Conservation (phyloP, 2,797 vertebrate genomes). For the Pangasius larnaudii region DNA sequence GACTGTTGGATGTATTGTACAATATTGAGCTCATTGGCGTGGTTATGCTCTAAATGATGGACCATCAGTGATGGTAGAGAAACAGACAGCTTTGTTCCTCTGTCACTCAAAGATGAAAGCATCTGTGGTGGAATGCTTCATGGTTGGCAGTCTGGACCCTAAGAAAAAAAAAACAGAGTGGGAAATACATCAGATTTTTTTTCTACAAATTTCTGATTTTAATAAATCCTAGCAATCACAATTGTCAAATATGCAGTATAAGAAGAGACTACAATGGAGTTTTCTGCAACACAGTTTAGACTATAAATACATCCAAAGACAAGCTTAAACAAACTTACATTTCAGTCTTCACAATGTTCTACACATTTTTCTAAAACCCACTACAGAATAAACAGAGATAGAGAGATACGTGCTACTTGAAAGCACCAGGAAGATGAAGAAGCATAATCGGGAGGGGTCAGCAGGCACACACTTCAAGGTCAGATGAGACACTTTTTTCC, state of each 20-base stretch:
- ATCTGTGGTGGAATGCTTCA: slow-evolving; percentile 61
- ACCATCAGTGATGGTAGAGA: not conserved
- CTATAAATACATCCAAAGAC: not conserved
- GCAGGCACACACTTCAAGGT: slow-evolving; percentile 53
- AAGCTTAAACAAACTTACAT: not conserved
- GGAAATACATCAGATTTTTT: slow-evolving; percentile 23
- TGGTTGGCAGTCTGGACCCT: slow-evolving; percentile 49
- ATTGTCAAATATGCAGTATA: not conserved
- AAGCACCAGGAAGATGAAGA: slow-evolving; percentile 5
- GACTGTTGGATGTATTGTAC: not conserved
- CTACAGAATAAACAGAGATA: not conserved
- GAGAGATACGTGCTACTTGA: not conserved
- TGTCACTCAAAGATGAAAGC: slow-evolving; percentile 37
- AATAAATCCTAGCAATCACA: not conserved
- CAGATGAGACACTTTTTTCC: slow-evolving; percentile 27
- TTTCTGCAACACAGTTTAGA: not conserved
- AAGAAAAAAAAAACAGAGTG: not conserved
- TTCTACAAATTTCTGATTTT: not conserved
- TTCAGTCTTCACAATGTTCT: not conserved
- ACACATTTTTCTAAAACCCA: not conserved
- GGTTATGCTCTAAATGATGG: not conserved
- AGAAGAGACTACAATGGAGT: not conserved
- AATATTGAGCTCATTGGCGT: not conserved
- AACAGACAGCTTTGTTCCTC: slow-evolving; percentile 53
- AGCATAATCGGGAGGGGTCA: slow-evolving; percentile 55